A percentile compares a stretch with the other conserved stretches of the same genome.
Conservation (phyloP, 2,113 vertebrate species). For the Callochromis pleurospilus region DNA sequence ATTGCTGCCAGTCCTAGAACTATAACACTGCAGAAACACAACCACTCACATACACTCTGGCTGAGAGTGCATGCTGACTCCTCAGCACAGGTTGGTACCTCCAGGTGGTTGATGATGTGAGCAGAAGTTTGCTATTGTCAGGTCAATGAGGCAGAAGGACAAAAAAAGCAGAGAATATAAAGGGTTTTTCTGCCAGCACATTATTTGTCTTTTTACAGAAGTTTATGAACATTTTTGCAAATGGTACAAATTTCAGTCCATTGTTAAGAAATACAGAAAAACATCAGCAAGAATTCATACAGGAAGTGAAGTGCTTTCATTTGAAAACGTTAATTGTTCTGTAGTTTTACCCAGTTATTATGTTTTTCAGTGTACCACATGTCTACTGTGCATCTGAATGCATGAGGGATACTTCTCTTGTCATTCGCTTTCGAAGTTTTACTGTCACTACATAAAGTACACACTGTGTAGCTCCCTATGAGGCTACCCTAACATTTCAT, state of each 20-base stretch:
- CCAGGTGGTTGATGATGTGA: neutral
- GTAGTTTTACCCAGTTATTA: neutral
- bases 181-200: neutral
- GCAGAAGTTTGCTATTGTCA: neutral
- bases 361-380: neutral
- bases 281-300: neutral
- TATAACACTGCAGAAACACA: neutral
- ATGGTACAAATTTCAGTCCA: neutral
- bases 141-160: neutral
- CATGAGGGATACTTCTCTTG: neutral
- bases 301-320: neutral
- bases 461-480: neutral
- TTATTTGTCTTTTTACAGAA: neutral
- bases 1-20: constrained; percentile 6
- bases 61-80: neutral
- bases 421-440: fast-evolving
- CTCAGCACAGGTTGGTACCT: neutral
- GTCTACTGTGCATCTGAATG: neutral
- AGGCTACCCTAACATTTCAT: neutral
- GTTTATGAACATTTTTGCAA: neutral
- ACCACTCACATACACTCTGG: neutral
- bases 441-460: neutral
- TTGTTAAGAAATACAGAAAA: neutral
- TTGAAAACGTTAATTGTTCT: neutral
- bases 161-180: neutral